Evolutionary conservation across 2,888 invertebrate genomes (phyloP).

Genomic region (Mycalesis mineus): DNA sequence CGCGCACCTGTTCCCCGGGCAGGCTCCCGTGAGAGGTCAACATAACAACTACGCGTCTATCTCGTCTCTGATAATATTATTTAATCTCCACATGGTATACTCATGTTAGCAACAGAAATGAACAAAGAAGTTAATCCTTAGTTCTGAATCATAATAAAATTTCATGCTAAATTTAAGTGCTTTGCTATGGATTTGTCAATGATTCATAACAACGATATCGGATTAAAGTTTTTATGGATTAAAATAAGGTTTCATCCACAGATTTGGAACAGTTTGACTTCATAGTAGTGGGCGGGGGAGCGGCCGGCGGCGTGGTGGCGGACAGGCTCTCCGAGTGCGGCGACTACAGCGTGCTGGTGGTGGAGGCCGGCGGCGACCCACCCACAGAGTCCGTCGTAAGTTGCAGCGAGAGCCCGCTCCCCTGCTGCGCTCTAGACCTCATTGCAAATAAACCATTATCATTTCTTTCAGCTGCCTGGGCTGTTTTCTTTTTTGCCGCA

Average conservation of each 20-base stretch:
- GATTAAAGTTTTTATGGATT: no score
- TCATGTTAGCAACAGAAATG: no score
- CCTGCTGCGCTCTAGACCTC: background rate
- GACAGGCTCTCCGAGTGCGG: constrained; percentile 31
- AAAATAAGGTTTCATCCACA: background rate
- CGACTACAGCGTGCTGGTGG: constrained; percentile 28
- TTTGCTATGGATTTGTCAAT: no score
- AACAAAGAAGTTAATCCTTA: no score
- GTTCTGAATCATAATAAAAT: no score
- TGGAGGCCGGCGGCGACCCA: constrained; percentile 39
- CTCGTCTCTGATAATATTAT: background rate
- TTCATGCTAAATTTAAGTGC: no score
- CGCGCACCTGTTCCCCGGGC: constrained; percentile 30
- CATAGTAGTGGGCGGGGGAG: constrained; percentile 42
- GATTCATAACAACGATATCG: no score
- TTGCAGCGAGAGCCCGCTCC: background rate
- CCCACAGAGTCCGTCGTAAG: constrained; percentile 35
- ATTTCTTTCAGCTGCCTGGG: constrained; percentile 36
- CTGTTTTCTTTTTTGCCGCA: constrained; percentile 35
- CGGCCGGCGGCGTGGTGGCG: constrained; percentile 40
- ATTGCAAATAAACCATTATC: background rate
- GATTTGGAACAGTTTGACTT: constrained; percentile 35
- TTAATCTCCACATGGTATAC: background rate
- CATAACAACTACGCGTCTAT: background rate
- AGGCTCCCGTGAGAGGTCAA: constrained; percentile 27